Percentiles rank a stretch among this genome's conserved stretches.
Evolutionary conservation across 2,113 vertebrate species (phyloP).

Genomic region (Anoplopoma fimbria): DNA sequence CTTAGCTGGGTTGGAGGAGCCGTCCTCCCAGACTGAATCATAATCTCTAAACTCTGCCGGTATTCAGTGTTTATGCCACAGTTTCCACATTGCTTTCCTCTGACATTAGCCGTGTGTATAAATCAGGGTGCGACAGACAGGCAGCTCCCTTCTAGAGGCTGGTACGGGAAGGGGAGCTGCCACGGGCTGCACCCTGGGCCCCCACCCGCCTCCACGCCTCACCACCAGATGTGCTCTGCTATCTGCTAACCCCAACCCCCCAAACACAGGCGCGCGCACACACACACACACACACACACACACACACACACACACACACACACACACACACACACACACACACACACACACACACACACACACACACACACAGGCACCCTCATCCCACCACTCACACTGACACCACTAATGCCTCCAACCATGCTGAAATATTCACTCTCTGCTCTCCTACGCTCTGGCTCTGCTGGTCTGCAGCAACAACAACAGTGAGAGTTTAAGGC

Average conservation of each 20-base stretch:
- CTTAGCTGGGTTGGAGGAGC: conserved; percentile 75
- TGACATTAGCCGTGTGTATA: conserved; percentile 89
- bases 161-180: conserved; percentile 90
- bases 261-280: conserved; percentile 19
- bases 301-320: conserved; percentile 36
- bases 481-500: conserved; percentile 19
- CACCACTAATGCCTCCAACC: conserved; percentile 75
- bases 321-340: conserved; percentile 40
- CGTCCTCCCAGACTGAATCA: conserved; percentile 90
- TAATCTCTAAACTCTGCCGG: conserved; percentile 89
- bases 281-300: conserved; percentile 39
- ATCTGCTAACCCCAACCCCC: conserved; percentile 39
- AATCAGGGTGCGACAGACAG: conserved; percentile 87
- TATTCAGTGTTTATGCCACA: conserved; percentile 92
- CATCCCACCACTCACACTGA: conserved; percentile 61
- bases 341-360: conserved; percentile 44
- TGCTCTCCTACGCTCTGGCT: conserved; percentile 45
- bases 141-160: conserved; percentile 93
- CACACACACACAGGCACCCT: conserved; percentile 38
- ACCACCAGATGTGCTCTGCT: conserved; percentile 88
- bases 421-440: conserved; percentile 78
- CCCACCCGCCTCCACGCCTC: conserved; percentile 30
- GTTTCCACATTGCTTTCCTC: conserved; percentile 91
- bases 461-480: conserved; percentile 31
- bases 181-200: conserved; percentile 88